A percentile compares a stretch with the other conserved stretches of the same genome.
Conservation (phyloP, 30 jellyfish, hydroid and myxozoan genomes). For the Mastigias papua region DNA sequence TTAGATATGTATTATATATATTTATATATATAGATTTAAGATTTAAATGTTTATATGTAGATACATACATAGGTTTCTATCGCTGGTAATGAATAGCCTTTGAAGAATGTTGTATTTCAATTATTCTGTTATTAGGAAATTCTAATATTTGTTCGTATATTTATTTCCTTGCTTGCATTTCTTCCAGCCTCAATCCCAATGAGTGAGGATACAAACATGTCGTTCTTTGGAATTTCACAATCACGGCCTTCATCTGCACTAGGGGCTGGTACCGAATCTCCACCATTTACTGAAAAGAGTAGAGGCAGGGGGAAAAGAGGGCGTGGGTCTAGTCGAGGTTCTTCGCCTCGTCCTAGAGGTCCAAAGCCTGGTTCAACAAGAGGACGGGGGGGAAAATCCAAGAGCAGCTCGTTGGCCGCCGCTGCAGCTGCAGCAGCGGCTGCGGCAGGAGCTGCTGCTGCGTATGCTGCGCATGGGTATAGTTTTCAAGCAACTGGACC, state of each 20-base stretch:
- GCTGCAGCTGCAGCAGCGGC: slow-evolving; percentile 99
- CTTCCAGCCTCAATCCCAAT: slow-evolving; percentile 48
- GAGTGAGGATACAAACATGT: slow-evolving; percentile 74
- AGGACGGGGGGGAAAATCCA: slow-evolving; percentile 90
- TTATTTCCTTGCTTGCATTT: background rate
- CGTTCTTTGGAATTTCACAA: slow-evolving; percentile 23
- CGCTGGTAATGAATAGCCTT: too few species aligned
- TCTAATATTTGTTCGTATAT: slow-evolving; percentile 51
- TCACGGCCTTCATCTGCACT: slow-evolving; percentile 88
- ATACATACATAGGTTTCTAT: too few species aligned
- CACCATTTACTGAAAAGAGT: slow-evolving; percentile 22
- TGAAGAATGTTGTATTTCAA: too few species aligned
- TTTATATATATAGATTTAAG: too few species aligned
- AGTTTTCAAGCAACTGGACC: slow-evolving; percentile 88
- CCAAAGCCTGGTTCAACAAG: slow-evolving; percentile 69
- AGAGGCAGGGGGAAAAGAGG: slow-evolving; percentile 91
- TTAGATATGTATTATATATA: too few species aligned
- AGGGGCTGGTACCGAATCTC: slow-evolving; percentile 57
- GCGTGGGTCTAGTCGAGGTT: slow-evolving; percentile 83
- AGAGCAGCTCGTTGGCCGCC: slow-evolving; percentile 87
- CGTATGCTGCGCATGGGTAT: slow-evolving; percentile 97
- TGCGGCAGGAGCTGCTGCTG: slow-evolving; percentile 99
- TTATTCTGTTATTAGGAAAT: too few species aligned
- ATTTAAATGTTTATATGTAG: too few species aligned
- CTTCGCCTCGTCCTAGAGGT: slow-evolving; percentile 71